These are phyloP conservation scores for Cylas formicarius DNA, from an alignment of 1,140 invertebrate genomes.

Conservation along the genomic window DNA sequence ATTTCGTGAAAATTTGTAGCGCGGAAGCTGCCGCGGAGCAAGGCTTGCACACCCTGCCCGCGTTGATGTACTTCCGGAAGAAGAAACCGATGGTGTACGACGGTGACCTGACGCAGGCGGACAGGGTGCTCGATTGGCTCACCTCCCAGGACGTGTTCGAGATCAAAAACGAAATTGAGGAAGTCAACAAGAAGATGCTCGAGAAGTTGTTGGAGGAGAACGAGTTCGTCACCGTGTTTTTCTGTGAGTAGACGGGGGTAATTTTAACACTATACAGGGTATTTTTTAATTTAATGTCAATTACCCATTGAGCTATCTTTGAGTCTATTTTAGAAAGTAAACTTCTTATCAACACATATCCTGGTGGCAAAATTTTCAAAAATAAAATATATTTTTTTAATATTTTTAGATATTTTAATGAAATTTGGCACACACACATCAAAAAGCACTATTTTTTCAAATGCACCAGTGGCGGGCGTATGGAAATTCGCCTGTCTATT, in stretches of 20 bases:
- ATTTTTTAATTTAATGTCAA: no score
- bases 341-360: no score
- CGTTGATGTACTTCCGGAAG: slow-evolving; percentile 85
- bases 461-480: no score
- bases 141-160: slow-evolving; percentile 93
- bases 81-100: slow-evolving; percentile 82
- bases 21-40: slow-evolving; percentile 74
- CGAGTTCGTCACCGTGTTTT: slow-evolving; percentile 90
- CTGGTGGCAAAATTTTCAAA: no score
- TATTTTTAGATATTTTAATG: no score
- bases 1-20: slow-evolving; percentile 91
- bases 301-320: no score
- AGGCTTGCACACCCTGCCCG: slow-evolving; percentile 73
- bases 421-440: no score
- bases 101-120: slow-evolving; percentile 81
- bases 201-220: slow-evolving; percentile 91
- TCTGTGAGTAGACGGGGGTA: slow-evolving; percentile 90
- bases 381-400: no score
- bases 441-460: no score
- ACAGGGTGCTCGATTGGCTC: slow-evolving; percentile 79
- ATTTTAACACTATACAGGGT: no score
- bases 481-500: no score
- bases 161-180: slow-evolving; percentile 93
- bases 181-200: slow-evolving; percentile 91
- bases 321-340: no score